A percentile compares a stretch with the other conserved stretches of the same genome.
Evolutionary conservation across 1,140 invertebrate species (phyloP).

Genomic region (Bombus breviceps): DNA sequence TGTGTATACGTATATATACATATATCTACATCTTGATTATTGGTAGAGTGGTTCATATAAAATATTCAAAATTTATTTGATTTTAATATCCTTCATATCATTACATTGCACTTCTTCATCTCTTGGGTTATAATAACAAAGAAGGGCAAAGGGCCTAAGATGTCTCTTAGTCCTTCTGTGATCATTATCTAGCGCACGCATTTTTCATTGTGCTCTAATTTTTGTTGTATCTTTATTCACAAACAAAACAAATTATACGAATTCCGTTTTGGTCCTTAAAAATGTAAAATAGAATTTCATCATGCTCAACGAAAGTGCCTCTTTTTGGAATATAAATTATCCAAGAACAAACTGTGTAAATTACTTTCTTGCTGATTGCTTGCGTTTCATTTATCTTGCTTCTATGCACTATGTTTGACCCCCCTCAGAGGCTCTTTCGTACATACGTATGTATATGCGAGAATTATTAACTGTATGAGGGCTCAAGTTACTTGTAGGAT

Average conservation of each 20-base stretch:
- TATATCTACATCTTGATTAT: constrained; percentile 53
- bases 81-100: constrained; percentile 53
- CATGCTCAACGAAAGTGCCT: constrained; percentile 40
- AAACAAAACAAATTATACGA: constrained; percentile 2
- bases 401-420: not conserved
- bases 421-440: constrained; percentile 45
- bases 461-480: constrained; percentile 54
- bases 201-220: constrained; percentile 55
- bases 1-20: no score
- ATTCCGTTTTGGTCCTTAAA: not conserved
- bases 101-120: constrained; percentile 53
- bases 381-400: constrained; percentile 11
- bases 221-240: constrained; percentile 26
- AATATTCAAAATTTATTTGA: constrained; percentile 51
- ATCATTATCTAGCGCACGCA: constrained; percentile 36
- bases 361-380: not conserved
- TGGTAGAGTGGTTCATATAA: constrained; percentile 44
- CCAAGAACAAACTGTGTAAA: not conserved
- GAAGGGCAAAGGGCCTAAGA: constrained; percentile 21
- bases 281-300: constrained; percentile 3
- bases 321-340: constrained; percentile 24
- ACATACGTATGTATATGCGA: constrained; percentile 39
- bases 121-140: constrained; percentile 39
- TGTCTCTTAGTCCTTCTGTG: constrained; percentile 28
- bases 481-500: constrained; percentile 72